phyloP scores from a whole-genome alignment of 53 echinoderm and acorn worm genomes.

The Apostichopus leukothele region DNA sequence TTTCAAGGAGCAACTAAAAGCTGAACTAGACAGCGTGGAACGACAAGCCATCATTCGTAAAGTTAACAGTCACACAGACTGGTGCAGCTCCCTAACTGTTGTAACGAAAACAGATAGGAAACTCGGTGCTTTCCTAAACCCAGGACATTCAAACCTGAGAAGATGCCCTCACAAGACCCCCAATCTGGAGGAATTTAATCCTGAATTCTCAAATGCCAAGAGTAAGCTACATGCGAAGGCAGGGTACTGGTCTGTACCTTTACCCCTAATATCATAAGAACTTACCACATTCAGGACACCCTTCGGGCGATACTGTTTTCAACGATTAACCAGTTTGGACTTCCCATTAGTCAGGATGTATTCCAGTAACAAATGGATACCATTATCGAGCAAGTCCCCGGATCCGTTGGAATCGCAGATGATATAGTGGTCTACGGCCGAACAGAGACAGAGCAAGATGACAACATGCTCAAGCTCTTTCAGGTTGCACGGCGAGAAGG shows the following conservation, averaged over 20 bases:
- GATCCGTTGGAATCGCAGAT: constrained; percentile 58
- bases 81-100: constrained; percentile 62
- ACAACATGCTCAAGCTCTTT: constrained; percentile 39
- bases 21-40: constrained; percentile 61
- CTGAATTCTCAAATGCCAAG: constrained; percentile 52
- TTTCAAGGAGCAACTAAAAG: constrained; percentile 46
- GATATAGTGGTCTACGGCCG: constrained; percentile 49
- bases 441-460: constrained; percentile 54
- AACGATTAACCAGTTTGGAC: constrained; percentile 60
- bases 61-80: constrained; percentile 50
- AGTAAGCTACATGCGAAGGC: constrained; percentile 64
- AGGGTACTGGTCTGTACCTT: constrained; percentile 72
- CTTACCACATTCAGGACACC: constrained; percentile 71
- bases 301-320: constrained; percentile 69
- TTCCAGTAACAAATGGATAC: constrained; percentile 65
- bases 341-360: constrained; percentile 64
- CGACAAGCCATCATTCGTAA: constrained; percentile 46
- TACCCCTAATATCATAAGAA: constrained; percentile 49
- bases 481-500: constrained; percentile 56
- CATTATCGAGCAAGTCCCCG: constrained; percentile 50
- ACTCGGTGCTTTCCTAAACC: constrained; percentile 62
- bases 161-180: constrained; percentile 64
- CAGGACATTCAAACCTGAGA: constrained; percentile 55
- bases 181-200: constrained; percentile 63
- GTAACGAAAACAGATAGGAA: constrained; percentile 61